Conservation (phyloP, 2,888 invertebrate genomes). For the Norana najaformis region DNA sequence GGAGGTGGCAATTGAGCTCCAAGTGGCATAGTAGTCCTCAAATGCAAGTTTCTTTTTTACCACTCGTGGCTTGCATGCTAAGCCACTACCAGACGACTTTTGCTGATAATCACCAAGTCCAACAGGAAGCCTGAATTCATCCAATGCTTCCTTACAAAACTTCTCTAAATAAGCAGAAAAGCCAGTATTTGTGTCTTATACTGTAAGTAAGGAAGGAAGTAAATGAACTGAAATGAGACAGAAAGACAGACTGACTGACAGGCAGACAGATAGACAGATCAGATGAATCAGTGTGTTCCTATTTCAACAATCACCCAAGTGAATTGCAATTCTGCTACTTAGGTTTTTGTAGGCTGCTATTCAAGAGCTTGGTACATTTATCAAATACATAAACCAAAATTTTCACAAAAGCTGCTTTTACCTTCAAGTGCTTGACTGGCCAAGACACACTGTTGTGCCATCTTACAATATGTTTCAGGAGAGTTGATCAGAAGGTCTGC, state of each 20-base stretch:
- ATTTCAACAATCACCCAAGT: neutral
- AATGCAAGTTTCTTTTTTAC: conserved; percentile 52
- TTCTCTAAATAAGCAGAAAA: neutral
- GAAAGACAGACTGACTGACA: neutral
- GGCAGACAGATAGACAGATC: neutral
- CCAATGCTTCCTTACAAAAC: neutral
- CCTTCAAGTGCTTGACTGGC: conserved; percentile 57
- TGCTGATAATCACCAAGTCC: neutral
- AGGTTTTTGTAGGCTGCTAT: neutral
- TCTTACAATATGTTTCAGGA: conserved; percentile 56
- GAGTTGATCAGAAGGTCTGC: conserved; percentile 53
- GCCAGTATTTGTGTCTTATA: neutral
- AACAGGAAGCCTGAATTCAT: neutral
- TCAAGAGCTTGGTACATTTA: neutral
- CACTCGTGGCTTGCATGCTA: neutral
- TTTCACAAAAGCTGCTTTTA: conserved; percentile 32
- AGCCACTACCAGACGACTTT: neutral
- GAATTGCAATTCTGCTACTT: neutral
- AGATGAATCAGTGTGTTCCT: neutral
- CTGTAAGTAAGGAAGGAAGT: neutral
- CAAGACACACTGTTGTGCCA: conserved; percentile 58
- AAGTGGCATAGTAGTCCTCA: conserved; percentile 58
- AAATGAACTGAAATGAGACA: neutral
- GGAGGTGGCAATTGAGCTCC: conserved; percentile 60
- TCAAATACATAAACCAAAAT: neutral